phyloP scores from a whole-genome alignment of 2,113 vertebrate genomes.

The Clarias macrocephalus region DNA sequence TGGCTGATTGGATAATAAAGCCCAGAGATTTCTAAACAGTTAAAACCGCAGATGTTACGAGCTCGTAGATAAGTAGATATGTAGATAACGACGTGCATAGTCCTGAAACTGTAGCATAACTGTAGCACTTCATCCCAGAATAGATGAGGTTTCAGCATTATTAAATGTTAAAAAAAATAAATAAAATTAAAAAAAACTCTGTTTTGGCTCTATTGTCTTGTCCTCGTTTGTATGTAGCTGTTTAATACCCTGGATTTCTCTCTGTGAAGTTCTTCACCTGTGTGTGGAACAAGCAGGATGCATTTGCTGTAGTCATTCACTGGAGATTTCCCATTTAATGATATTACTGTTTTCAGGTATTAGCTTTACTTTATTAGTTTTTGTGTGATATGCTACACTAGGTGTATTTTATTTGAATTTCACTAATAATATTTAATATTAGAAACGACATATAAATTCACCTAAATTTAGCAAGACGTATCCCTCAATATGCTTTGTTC shows the following conservation, averaged over 20 bases:
- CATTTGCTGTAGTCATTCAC: conserved; percentile 47
- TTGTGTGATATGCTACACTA: neutral
- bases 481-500: neutral
- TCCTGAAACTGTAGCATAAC: conserved; percentile 61
- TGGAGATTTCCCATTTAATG: neutral
- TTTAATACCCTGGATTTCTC: conserved; percentile 71
- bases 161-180: conserved; percentile 71
- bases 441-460: neutral
- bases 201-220: conserved; percentile 68
- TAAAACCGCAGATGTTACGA: conserved; percentile 58
- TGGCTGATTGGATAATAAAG: conserved; percentile 22
- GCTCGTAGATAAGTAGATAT: conserved; percentile 25
- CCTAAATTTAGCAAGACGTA: neutral
- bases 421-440: neutral
- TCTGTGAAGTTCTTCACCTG: conserved; percentile 67
- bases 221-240: conserved; percentile 77
- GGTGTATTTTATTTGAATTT: conserved; percentile 18
- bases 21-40: conserved; percentile 56
- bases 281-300: conserved; percentile 45
- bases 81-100: conserved; percentile 36
- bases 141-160: conserved; percentile 77
- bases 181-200: conserved; percentile 57
- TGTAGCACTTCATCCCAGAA: conserved; percentile 69
- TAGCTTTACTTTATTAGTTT: conserved; percentile 15
- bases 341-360: neutral